Conservation (phyloP, 2,113 vertebrate genomes). For the Psophia crepitans region DNA sequence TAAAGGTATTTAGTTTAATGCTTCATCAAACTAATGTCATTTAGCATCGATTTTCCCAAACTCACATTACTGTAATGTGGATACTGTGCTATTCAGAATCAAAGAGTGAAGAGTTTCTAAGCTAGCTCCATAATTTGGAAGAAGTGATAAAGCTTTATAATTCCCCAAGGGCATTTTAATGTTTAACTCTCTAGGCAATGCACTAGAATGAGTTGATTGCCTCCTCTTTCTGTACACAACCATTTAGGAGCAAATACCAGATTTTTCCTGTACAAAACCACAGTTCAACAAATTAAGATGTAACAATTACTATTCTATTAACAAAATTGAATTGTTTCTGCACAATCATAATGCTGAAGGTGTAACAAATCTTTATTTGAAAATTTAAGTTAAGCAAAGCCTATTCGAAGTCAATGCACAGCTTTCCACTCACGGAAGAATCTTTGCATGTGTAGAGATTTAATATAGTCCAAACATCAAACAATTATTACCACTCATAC, state of each 20-base stretch:
- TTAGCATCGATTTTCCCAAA: neutral
- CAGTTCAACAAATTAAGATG: neutral
- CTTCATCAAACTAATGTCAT: neutral
- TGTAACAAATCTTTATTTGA: neutral
- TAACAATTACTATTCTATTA: neutral
- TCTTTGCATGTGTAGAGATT: neutral
- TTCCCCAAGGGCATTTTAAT: neutral
- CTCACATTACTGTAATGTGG: neutral
- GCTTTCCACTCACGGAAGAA: neutral
- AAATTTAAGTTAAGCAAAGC: neutral
- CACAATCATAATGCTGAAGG: neutral
- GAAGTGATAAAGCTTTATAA: neutral
- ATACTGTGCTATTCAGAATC: neutral
- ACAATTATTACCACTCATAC: neutral
- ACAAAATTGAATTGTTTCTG: neutral
- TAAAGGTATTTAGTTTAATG: slow-evolving; percentile 9
- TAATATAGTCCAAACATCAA: neutral
- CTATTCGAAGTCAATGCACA: neutral
- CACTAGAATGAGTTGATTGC: neutral
- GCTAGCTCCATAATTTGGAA: neutral
- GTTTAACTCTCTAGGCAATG: neutral
- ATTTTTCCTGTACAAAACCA: neutral
- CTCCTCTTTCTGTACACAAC: neutral
- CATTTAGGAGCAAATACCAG: neutral
- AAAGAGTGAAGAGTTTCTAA: neutral